A percentile compares a stretch with the other conserved stretches of the same genome.
Conservation (phyloP, 2,888 invertebrate species). For the Stramonita haemastoma region DNA sequence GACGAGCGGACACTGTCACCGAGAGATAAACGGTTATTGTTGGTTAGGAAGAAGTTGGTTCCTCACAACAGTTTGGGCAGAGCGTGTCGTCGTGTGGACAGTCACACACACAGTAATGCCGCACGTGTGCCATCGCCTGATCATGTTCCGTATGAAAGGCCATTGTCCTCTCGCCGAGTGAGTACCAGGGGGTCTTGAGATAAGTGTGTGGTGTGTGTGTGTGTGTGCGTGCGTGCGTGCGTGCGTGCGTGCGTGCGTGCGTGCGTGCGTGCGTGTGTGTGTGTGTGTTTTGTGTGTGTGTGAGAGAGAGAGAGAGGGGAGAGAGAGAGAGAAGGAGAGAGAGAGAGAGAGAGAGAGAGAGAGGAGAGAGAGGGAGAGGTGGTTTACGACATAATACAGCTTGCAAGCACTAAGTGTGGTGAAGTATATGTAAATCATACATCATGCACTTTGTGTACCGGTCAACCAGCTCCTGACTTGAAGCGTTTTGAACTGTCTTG, state of each 20-base stretch:
- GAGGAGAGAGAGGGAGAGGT: neutral
- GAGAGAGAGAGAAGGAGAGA: constrained; percentile 22
- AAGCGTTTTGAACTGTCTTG: too few relatives aligned
- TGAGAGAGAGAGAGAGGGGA: neutral
- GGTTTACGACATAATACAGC: too few relatives aligned
- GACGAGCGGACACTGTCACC: neutral
- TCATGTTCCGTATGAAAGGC: neutral
- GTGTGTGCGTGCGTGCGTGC: neutral
- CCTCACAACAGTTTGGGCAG: neutral
- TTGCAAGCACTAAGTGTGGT: too few relatives aligned
- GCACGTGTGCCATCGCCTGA: neutral
- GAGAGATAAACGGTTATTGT: neutral
- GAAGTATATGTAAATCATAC: too few relatives aligned
- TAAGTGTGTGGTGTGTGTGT: neutral
- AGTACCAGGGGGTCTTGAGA: neutral
- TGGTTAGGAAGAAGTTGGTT: neutral
- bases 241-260: constrained; percentile 13
- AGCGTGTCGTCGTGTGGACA: constrained; percentile 4
- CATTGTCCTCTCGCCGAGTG: neutral
- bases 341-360: constrained; percentile 18
- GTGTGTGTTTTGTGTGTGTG: neutral
- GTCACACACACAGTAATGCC: neutral
- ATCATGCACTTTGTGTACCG: too few relatives aligned
- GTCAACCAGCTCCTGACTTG: too few relatives aligned
- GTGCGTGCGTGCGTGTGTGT: neutral